A percentile compares a stretch with the other conserved stretches of the same genome.
phyloP scores from a whole-genome alignment of 2,888 invertebrate genomes.

The Thereva unica region DNA sequence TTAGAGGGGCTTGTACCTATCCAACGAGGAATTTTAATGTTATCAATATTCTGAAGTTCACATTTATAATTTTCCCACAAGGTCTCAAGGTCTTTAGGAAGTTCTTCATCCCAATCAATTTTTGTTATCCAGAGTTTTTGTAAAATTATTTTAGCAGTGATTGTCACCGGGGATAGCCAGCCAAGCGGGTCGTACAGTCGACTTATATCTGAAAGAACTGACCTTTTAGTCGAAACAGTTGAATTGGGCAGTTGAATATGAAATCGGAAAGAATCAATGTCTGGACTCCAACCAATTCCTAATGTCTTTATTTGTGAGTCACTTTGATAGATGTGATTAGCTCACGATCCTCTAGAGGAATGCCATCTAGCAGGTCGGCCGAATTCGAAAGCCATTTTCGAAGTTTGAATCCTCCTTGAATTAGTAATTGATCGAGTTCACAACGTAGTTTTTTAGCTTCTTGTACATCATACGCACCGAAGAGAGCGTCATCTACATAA shows the following conservation, averaged over 20 bases:
- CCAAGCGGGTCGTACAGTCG: conserved; percentile 38
- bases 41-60: conserved; percentile 1
- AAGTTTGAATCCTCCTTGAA: too few species aligned
- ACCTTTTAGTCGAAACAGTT: conserved; percentile 25
- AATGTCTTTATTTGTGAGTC: conserved; percentile 26
- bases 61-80: neutral
- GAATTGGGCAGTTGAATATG: conserved; percentile 25
- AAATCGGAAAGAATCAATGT: conserved; percentile 20
- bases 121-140: conserved; percentile 38
- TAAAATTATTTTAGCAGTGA: conserved; percentile 38
- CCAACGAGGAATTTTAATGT: conserved; percentile 36
- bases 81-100: neutral
- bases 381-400: too few species aligned
- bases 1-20: conserved; percentile 16
- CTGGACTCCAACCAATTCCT: conserved; percentile 22
- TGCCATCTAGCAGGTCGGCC: neutral
- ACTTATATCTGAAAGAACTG: conserved; percentile 36
- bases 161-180: conserved; percentile 29
- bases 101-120: conserved; percentile 9
- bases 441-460: too few species aligned
- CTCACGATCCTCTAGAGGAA: neutral
- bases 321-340: neutral
- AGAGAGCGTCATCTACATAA: too few species aligned
- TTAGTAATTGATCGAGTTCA: too few species aligned
- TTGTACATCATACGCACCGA: too few species aligned